A percentile compares a stretch with the other conserved stretches of the same genome.
These are phyloP conservation scores for Apocrypta bakeri DNA, from an alignment of 1,140 invertebrate genomes.

Conservation along the genomic window DNA sequence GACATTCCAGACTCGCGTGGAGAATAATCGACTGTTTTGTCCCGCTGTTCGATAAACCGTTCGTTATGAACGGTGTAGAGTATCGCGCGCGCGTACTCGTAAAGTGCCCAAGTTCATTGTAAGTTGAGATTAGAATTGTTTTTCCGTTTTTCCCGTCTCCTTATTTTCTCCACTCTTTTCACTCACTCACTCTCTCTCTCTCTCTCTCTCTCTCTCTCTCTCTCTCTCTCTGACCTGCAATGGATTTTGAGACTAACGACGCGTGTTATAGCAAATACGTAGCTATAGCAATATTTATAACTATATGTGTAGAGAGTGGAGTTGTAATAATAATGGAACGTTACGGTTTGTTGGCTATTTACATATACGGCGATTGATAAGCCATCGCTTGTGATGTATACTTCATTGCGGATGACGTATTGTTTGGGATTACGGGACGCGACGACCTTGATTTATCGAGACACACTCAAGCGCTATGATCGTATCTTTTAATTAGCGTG, in stretches of 20 bases:
- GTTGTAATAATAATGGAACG: not conserved
- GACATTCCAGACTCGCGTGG: not conserved
- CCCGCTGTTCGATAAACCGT: slow-evolving; percentile 4
- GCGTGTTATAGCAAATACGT: not conserved
- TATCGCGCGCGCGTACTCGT: not conserved
- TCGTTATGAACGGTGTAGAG: not conserved
- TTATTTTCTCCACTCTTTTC: too few relatives aligned
- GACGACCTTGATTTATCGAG: not conserved
- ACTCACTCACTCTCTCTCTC: not conserved
- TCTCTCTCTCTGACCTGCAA: not conserved
- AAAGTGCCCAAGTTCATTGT: not conserved
- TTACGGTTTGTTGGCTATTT: not conserved
- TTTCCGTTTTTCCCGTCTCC: not conserved
- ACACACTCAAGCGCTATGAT: not conserved
- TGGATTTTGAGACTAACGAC: not conserved
- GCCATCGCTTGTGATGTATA: not conserved
- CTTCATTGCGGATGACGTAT: not conserved
- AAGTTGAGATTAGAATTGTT: not conserved
- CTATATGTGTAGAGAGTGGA: too few relatives aligned
- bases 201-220: not conserved
- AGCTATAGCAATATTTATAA: too few relatives aligned
- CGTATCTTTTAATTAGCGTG: not conserved
- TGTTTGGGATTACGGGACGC: not conserved
- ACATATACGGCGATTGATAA: not conserved
- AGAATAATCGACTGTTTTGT: not conserved